A percentile compares a stretch with the other conserved stretches of the same genome.
Evolutionary conservation across 1,140 invertebrate species (phyloP).

Genomic region (Leptopilina boulardi): DNA sequence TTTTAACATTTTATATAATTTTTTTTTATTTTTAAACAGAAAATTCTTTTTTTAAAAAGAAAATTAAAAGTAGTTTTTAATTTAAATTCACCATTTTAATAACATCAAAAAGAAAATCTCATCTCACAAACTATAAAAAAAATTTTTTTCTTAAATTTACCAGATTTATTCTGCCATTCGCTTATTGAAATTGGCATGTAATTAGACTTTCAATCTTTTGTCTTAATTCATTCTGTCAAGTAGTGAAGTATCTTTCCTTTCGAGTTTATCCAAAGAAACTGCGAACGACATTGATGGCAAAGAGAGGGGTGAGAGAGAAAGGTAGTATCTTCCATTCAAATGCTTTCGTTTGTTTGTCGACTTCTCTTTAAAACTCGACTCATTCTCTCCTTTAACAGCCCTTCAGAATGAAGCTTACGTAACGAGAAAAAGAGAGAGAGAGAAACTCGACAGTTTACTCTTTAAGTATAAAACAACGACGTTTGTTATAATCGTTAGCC

Average conservation of each 20-base stretch:
- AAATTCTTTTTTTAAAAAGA: too few species aligned
- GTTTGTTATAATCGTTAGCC: constrained; percentile 24
- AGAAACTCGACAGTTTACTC: constrained; percentile 32
- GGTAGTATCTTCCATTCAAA: constrained; percentile 50
- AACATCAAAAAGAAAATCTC: too few species aligned
- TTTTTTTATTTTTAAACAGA: too few species aligned
- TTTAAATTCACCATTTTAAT: too few species aligned
- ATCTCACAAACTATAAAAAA: neutral
- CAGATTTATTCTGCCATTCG: neutral
- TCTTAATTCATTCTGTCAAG: constrained; percentile 53
- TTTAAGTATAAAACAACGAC: constrained; percentile 27
- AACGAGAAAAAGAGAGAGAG: too few species aligned
- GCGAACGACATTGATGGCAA: neutral
- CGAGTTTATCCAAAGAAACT: neutral
- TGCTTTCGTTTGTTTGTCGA: constrained; percentile 46
- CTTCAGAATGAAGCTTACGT: constrained; percentile 27
- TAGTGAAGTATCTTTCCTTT: constrained; percentile 47
- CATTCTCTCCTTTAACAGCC: constrained; percentile 19
- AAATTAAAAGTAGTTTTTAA: too few species aligned
- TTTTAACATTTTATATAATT: too few species aligned
- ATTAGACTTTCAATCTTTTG: constrained; percentile 70
- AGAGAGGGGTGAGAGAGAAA: constrained; percentile 22
- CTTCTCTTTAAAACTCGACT: constrained; percentile 26
- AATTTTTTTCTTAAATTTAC: neutral
- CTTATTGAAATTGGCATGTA: constrained; percentile 56